These are phyloP conservation scores for Smittia aterrima DNA, from an alignment of 2,888 invertebrate species.

Conservation along the genomic window DNA sequence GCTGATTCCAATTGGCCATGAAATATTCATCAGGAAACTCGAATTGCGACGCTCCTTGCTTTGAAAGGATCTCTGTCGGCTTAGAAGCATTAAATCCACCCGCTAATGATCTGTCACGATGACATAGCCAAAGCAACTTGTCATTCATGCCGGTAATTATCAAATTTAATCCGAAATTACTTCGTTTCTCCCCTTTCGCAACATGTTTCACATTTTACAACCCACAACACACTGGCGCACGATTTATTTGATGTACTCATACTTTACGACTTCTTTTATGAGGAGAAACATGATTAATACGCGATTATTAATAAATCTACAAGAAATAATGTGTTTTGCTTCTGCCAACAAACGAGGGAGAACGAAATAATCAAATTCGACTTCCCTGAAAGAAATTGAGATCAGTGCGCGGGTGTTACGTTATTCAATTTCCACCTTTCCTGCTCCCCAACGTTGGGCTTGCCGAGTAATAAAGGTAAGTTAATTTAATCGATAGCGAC, in stretches of 20 bases:
- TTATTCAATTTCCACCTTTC: background rate
- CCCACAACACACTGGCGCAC: background rate
- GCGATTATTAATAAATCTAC: conserved; percentile 13
- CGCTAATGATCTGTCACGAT: background rate
- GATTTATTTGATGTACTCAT: conserved; percentile 1
- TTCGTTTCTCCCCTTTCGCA: background rate
- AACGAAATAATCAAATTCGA: background rate
- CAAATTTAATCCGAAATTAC: background rate
- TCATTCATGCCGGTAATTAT: background rate
- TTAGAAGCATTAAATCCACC: background rate
- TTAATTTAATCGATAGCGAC: background rate
- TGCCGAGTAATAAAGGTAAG: background rate
- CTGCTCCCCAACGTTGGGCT: background rate
- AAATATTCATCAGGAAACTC: background rate
- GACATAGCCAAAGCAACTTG: background rate
- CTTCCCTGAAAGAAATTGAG: background rate
- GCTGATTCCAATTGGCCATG: background rate
- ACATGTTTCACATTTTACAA: background rate
- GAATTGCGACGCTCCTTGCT: background rate
- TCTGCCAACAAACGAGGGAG: background rate
- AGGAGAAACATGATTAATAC: conserved; percentile 3
- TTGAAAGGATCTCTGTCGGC: background rate
- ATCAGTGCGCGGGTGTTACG: background rate
- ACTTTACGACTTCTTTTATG: background rate
- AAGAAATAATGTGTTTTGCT: background rate